Evolutionary conservation across 1,140 invertebrate species (phyloP).

Genomic region (Matsumurasca onukii): DNA sequence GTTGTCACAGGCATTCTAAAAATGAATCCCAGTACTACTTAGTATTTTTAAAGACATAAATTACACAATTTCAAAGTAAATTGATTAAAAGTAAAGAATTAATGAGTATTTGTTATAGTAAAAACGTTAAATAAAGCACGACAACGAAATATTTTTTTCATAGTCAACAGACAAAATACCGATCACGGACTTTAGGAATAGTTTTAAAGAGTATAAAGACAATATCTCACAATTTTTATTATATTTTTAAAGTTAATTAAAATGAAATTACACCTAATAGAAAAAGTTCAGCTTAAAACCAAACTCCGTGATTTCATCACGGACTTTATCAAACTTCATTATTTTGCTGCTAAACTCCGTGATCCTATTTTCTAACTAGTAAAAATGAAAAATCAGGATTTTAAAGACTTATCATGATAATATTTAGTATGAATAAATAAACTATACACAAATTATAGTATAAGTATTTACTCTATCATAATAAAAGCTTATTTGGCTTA

Average conservation of each 20-base stretch:
- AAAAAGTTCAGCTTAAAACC: neutral
- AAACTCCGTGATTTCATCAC: neutral
- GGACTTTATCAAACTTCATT: neutral
- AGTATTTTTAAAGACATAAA: neutral
- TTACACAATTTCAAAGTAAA: neutral
- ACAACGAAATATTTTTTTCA: no score
- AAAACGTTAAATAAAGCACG: no score
- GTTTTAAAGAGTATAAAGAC: neutral
- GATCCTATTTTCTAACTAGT: neutral
- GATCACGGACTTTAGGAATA: neutral
- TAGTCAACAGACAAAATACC: neutral
- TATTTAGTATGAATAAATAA: neutral
- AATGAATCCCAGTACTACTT: neutral
- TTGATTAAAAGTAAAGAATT: neutral
- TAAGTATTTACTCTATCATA: neutral
- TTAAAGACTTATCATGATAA: neutral
- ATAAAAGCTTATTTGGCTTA: neutral
- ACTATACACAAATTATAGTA: neutral
- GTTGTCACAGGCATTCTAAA: neutral
- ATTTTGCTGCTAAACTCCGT: neutral
- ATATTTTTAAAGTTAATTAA: no score
- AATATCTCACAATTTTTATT: no score
- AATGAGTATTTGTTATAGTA: no score
- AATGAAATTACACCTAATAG: neutral
- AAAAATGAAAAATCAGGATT: neutral